A percentile compares a stretch with the other conserved stretches of the same genome.
Conservation (phyloP, 2,113 vertebrate species). For the Tenebrosternarchus preto region DNA sequence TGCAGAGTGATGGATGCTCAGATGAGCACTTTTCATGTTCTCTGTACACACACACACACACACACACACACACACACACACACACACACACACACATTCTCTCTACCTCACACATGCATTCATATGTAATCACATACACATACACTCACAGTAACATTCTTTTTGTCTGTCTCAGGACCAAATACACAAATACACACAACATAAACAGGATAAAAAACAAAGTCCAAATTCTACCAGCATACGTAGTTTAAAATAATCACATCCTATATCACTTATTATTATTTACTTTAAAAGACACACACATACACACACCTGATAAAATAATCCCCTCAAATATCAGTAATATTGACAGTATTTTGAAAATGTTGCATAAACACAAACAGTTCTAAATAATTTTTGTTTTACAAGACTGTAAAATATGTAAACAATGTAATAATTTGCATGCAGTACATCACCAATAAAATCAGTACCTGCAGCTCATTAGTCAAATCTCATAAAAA, state of each 20-base stretch:
- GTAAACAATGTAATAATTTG: background rate
- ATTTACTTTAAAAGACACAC: background rate
- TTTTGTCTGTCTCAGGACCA: background rate
- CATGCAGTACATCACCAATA: background rate
- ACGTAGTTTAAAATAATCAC: background rate
- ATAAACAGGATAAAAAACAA: background rate
- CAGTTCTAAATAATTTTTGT: background rate
- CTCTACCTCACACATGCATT: background rate
- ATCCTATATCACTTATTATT: background rate
- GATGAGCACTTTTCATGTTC: no score
- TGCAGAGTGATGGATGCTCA: background rate
- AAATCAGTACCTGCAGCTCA: background rate
- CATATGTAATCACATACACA: background rate
- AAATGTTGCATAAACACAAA: background rate
- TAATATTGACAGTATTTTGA: background rate
- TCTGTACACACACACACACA: conserved; percentile 38
- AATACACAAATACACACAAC: background rate
- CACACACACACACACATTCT: background rate
- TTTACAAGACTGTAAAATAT: background rate
- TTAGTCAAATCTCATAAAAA: background rate
- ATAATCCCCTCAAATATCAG: background rate
- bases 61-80: background rate
- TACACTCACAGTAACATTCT: background rate
- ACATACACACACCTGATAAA: background rate
- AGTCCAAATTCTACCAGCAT: background rate